phyloP scores from a whole-genome alignment of 2,797 vertebrate genomes.

The Periophthalmus magnuspinnatus region DNA sequence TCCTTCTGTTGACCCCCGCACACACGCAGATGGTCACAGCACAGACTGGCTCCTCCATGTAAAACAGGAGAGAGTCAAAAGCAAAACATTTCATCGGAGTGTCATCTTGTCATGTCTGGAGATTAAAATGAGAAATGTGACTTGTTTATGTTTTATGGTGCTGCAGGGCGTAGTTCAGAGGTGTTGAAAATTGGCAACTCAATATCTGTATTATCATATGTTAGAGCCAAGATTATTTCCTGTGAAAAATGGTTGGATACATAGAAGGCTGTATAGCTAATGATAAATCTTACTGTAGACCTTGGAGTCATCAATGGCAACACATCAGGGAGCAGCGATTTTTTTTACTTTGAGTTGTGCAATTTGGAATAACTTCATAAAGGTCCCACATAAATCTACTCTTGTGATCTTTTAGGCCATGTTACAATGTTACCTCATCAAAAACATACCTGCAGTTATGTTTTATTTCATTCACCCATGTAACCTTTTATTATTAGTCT shows the following conservation, averaged over 20 bases:
- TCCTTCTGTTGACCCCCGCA: conserved; percentile 47
- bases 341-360: too few species aligned
- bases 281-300: too few species aligned
- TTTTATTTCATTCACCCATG: too few species aligned
- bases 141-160: conserved; percentile 59
- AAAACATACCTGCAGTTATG: too few species aligned
- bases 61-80: conserved; percentile 22
- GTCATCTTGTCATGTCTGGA: conserved; percentile 57
- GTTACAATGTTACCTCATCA: too few species aligned
- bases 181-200: conserved; percentile 60
- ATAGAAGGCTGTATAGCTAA: not conserved
- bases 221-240: conserved; percentile 28
- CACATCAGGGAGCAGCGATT: too few species aligned
- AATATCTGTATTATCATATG: conserved; percentile 53
- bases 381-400: too few species aligned
- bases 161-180: conserved; percentile 53
- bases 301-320: too few species aligned
- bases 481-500: too few species aligned
- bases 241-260: conserved; percentile 12
- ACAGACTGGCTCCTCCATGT: conserved; percentile 55
- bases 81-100: conserved; percentile 50
- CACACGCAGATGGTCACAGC: conserved; percentile 60
- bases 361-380: too few species aligned
- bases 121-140: conserved; percentile 59
- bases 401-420: too few species aligned